These are phyloP conservation scores for Chelidonichthys spinosus DNA, from an alignment of 2,797 vertebrate species.

Conservation along the genomic window DNA sequence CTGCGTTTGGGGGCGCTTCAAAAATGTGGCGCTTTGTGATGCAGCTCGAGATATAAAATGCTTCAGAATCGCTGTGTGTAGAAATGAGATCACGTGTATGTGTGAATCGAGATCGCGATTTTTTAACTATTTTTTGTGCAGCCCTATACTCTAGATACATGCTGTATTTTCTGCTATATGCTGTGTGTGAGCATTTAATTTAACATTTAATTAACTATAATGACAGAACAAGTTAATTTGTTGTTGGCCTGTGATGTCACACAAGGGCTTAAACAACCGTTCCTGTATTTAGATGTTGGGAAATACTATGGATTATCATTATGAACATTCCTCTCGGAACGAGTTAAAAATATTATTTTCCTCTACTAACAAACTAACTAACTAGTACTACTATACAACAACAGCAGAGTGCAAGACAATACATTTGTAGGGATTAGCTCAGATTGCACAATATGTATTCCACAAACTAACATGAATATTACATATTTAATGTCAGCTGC, in stretches of 20 bases:
- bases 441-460: background rate
- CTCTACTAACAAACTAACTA: background rate
- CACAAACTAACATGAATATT: background rate
- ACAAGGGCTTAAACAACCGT: background rate
- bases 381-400: no score
- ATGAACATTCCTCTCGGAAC: background rate
- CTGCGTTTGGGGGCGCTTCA: no score
- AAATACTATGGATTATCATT: no score
- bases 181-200: background rate
- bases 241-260: background rate
- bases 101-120: no score
- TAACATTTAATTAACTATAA: background rate
- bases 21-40: no score
- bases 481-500: background rate
- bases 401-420: no score
- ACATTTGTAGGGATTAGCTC: background rate
- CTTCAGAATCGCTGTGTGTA: no score
- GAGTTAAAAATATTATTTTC: background rate
- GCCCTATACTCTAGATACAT: no score
- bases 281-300: background rate
- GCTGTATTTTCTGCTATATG: background rate
- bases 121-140: no score
- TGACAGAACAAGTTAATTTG: background rate
- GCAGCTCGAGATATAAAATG: no score
- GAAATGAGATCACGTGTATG: no score